Conservation (phyloP, 2,797 vertebrate species). For the Pantherophis alleghaniensis region DNA sequence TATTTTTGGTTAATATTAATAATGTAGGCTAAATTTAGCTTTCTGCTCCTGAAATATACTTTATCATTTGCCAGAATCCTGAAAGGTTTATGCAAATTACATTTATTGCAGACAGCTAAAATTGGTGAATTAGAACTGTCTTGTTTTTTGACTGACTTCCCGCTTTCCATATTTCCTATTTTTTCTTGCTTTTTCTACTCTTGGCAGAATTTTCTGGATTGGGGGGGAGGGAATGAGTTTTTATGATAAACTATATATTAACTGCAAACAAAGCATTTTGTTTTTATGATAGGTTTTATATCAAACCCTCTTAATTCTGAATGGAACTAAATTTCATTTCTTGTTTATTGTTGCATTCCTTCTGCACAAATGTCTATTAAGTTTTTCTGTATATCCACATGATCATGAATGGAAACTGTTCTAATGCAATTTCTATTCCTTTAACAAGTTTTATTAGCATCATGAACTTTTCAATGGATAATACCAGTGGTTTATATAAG, state of each 20-base stretch:
- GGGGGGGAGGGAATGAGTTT: background rate
- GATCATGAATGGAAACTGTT: background rate
- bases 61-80: background rate
- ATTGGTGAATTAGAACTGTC: background rate
- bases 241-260: background rate
- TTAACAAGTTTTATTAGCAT: background rate
- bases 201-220: background rate
- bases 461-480: background rate
- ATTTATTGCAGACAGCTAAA: conserved; percentile 5
- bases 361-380: background rate
- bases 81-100: background rate
- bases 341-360: background rate
- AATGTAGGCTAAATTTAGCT: background rate
- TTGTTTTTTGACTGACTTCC: background rate
- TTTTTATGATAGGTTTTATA: background rate
- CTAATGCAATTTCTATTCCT: background rate
- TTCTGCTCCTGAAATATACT: background rate
- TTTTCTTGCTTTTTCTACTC: background rate
- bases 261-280: background rate
- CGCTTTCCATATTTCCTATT: background rate
- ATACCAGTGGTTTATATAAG: background rate
- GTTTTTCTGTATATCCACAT: background rate
- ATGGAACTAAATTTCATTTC: background rate
- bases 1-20: background rate
- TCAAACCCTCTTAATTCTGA: background rate